Percentiles rank a stretch among this genome's conserved stretches.
phyloP scores from a whole-genome alignment of 1,140 invertebrate species.

The Apis cerana region DNA sequence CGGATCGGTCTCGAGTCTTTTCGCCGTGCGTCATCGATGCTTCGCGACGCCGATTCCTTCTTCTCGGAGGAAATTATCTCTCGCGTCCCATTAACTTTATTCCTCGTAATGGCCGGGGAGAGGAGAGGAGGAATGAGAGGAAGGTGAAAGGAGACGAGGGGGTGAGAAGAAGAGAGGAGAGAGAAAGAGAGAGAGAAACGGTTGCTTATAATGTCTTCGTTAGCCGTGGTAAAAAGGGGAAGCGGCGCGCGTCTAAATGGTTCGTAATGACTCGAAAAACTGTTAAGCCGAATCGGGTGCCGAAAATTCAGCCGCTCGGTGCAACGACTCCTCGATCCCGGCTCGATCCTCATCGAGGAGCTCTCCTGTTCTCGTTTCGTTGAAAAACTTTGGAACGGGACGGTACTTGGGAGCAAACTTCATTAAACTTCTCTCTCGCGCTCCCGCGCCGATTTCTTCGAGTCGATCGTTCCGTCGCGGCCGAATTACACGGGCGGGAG shows the following conservation, averaged over 20 bases:
- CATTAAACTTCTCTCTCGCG: slow-evolving; percentile 26
- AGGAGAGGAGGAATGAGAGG: slow-evolving; percentile 2
- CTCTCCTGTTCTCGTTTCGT: background rate
- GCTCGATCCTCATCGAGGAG: background rate
- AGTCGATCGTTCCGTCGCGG: background rate
- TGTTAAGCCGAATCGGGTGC: slow-evolving; percentile 25
- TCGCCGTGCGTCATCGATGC: background rate
- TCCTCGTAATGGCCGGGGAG: slow-evolving; percentile 48
- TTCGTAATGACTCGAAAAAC: slow-evolving; percentile 47
- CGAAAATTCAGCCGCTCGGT: slow-evolving; percentile 24
- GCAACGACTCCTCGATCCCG: background rate
- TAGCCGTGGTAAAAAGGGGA: slow-evolving; percentile 42
- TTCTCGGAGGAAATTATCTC: background rate
- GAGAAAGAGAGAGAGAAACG: background rate
- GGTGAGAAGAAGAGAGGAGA: background rate
- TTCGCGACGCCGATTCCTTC: background rate
- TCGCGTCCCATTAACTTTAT: slow-evolving; percentile 43
- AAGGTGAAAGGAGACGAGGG: slow-evolving; percentile 8
- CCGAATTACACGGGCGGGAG: background rate
- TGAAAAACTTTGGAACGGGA: slow-evolving; percentile 19
- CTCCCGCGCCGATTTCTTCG: background rate
- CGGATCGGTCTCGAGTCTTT: slow-evolving; percentile 17
- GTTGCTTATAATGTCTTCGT: slow-evolving; percentile 52
- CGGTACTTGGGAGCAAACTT: slow-evolving; percentile 6
- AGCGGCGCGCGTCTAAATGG: slow-evolving; percentile 43